Evolutionary conservation across 2,797 vertebrate species (phyloP), one percentile per base, ranked within the genome.

Genomic region (Philypnodon macrostomus): DNA sequence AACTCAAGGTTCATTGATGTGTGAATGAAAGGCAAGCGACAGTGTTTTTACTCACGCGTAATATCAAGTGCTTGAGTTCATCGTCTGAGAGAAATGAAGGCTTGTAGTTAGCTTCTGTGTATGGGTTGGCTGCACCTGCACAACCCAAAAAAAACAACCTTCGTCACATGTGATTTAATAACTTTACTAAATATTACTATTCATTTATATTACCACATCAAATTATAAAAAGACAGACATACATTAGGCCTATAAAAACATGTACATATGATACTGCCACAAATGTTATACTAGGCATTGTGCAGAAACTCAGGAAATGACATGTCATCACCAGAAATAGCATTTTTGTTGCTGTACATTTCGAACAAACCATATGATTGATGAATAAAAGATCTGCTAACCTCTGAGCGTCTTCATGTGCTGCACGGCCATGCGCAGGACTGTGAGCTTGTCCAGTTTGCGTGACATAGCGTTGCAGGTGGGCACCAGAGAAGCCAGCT

Each of bases 51-150:
- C 93, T 48, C 87, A 98, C 97, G 90, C 93, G 91, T 79, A 99
- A 86, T 88, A 99, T 99, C 70, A 99, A 92, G 83, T 99, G 95
- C 73, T 98, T 99, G 73, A 98, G 80, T 64, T 99, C 97, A 53
- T 99, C 97, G 14, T 99, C 97, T 48, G 96, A 97, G 40, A 99
- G 90, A 88, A 99, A 99, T 53, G 96, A 92, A 39, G 97, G 97
- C 79, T 99, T 99, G 86, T 99, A 99, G 87, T 99, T 98, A 51
- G 95, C 96, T 87, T 98, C 97, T 35, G 95, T 98, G 74, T 98
- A 99, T 1, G 95, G 95, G 68, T 97, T 98, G 50, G 94, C 90
- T 76, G 95, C 94, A 83, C 96, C 97, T 99, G 62, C 26, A 8
- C 1, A 31, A 30, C 41, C 17, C 7, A 0, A 17, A 30, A 16